phyloP scores from a whole-genome alignment of 2,113 vertebrate species.

The Taurulus bubalis region DNA sequence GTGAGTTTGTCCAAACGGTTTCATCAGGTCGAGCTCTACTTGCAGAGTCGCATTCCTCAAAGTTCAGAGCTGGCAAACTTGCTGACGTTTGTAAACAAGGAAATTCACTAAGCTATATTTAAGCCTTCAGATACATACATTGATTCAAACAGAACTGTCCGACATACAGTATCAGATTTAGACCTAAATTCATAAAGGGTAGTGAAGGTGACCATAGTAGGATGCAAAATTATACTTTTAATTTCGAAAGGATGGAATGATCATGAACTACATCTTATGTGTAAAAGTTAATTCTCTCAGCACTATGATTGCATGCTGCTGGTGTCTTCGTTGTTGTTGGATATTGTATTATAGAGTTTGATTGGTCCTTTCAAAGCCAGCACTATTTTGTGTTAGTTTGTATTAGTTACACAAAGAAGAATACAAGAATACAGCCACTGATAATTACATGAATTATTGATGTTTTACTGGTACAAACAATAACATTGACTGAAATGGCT shows the following conservation, averaged over 20 bases:
- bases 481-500: not conserved
- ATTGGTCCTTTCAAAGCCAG: not conserved
- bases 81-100: constrained; percentile 15
- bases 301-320: not conserved
- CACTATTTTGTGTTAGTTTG: not conserved
- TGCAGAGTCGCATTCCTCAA: constrained; percentile 52
- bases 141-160: not conserved
- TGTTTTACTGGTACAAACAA: not conserved
- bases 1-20: not conserved
- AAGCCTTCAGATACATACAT: not conserved
- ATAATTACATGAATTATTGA: not conserved
- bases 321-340: not conserved
- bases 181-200: not conserved
- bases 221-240: not conserved
- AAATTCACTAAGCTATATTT: not conserved
- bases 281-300: not conserved
- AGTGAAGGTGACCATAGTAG: not conserved
- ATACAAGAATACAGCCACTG: not conserved
- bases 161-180: not conserved
- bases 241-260: not conserved
- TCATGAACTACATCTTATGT: not conserved
- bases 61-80: constrained; percentile 7
- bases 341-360: not conserved
- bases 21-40: not conserved
- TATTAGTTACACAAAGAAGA: not conserved